Evolutionary conservation across 2,797 vertebrate species (phyloP).

Genomic region (Pyrocephalus nanus): DNA sequence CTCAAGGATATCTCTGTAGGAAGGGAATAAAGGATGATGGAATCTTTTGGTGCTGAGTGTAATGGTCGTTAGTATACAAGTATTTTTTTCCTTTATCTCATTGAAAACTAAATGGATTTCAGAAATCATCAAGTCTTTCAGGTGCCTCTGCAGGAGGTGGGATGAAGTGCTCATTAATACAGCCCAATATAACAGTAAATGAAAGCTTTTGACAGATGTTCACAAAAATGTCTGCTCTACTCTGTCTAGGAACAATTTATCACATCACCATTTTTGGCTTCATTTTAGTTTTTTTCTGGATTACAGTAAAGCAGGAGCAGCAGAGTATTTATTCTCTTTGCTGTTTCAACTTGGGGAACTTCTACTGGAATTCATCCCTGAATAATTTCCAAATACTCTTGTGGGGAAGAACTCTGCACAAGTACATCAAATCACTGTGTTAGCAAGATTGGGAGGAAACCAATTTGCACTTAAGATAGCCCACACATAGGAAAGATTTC

Average conservation of each 20-base stretch:
- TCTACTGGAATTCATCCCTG: background rate
- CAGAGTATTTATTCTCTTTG: background rate
- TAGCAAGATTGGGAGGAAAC: background rate
- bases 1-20: background rate
- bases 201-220: background rate
- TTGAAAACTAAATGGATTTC: background rate
- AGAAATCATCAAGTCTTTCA: background rate
- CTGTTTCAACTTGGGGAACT: background rate
- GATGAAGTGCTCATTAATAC: background rate
- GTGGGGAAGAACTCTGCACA: background rate
- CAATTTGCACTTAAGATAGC: background rate
- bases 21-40: background rate
- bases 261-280: background rate
- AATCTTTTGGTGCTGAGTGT: background rate
- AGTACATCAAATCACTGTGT: background rate
- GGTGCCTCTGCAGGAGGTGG: background rate
- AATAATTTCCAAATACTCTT: background rate
- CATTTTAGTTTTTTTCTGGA: background rate
- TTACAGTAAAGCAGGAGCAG: background rate
- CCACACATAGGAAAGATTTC: background rate
- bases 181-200: background rate
- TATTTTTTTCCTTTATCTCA: background rate
- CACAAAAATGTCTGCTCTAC: background rate
- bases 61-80: background rate
- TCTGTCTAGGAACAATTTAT: background rate